Evolutionary conservation across 2,888 invertebrate species (phyloP), one percentile per base, ranked within the genome.

Genomic region (Acheta domesticus): DNA sequence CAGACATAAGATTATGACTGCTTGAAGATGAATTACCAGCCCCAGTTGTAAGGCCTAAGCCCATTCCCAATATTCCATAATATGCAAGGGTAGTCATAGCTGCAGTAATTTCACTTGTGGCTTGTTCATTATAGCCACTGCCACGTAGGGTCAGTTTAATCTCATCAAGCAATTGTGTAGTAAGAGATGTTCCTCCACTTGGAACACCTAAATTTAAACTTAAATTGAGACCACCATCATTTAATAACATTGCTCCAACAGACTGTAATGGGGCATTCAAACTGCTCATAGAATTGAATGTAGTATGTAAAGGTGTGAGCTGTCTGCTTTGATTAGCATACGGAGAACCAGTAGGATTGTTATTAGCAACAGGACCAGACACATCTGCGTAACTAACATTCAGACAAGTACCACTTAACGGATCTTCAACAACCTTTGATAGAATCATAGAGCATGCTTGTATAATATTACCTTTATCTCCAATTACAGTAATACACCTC

Each of bases 371-470:
- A n/a, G 96, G 96, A 19, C 96, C 96, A 83, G 93, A 95, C 84
- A 97, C 93, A 89, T 97, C 97, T 79, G 97, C 96, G 89, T 98
- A 98, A 86, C 97, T 97, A 85, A 98, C 96, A 90, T 98, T 98
- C 82, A 96, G 91, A 86, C 97, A 97, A 84, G 96, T 96, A 82
- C 96, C 96, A 85, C 97, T 97, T 86, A 96, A 96, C 19, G 98
- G 97, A 87, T 99, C 99, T 88, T 98, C 98, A 78, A 97, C 96
- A 83, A 99, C 96, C 89, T 99, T 99, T 85, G 95, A 93, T 83
- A 99, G 90, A 86, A 99, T 98, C 94, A 98, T 94, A 85, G 93
- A 89, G 88, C 96, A 94, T 81, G 96, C 96, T 86, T 93, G 93
- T 87, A 95, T 94, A 88, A 97, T 97, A 87, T 93, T 93, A 84